Conservation (phyloP, 2,888 invertebrate genomes). For the Microplitis deprimator region DNA sequence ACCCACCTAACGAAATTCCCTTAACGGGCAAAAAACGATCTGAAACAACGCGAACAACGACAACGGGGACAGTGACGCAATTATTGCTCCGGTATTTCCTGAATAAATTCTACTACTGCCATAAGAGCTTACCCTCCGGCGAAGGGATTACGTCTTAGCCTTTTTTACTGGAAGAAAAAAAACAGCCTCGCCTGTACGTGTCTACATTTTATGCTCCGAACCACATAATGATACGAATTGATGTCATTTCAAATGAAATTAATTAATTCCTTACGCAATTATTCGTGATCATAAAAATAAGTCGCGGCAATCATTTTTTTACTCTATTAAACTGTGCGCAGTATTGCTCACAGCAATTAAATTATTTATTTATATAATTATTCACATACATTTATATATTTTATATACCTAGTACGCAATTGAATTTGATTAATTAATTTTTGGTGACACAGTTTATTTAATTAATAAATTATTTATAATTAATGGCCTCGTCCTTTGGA, state of each 20-base stretch:
- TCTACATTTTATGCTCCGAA: background rate
- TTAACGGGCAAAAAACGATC: slow-evolving; percentile 66
- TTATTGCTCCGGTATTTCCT: slow-evolving; percentile 66
- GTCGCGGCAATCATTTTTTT: background rate
- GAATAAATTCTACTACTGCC: slow-evolving; percentile 60
- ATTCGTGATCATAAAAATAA: background rate
- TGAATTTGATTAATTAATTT: background rate
- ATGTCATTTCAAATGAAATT: background rate
- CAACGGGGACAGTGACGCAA: slow-evolving; percentile 59
- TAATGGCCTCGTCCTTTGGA: slow-evolving; percentile 62
- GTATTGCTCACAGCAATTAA: background rate
- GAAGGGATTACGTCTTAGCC: slow-evolving; percentile 36
- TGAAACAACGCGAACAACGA: background rate
- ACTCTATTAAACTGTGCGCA: background rate
- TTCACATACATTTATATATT: background rate
- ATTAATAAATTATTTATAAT: slow-evolving; percentile 33
- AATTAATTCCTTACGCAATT: background rate
- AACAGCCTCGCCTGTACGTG: background rate
- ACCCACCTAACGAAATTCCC: slow-evolving; percentile 63
- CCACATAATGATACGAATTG: background rate
- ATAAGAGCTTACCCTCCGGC: slow-evolving; percentile 49
- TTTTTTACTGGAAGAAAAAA: slow-evolving; percentile 8
- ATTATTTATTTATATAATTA: background rate
- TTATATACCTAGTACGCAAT: background rate
- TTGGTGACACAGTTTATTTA: background rate